These are phyloP conservation scores for Fratercula arctica DNA, from an alignment of 2,797 vertebrate genomes.

Conservation along the genomic window DNA sequence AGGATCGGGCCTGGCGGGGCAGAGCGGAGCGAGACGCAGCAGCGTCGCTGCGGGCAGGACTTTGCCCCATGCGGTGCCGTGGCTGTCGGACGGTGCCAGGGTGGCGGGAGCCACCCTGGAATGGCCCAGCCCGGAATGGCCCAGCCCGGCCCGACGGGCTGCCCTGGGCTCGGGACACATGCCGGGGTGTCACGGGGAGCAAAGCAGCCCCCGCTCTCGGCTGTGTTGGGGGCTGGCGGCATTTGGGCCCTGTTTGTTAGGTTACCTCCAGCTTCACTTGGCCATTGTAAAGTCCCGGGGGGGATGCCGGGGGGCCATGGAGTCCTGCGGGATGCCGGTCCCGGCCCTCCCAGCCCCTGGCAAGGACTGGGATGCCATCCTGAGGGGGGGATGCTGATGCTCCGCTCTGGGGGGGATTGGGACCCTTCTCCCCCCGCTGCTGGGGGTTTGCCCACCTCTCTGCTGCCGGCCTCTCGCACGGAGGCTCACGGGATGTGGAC, in stretches of 20 bases:
- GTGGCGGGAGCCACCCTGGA: not conserved
- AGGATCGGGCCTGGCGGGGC: accelerated
- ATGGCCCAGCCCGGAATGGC: accelerated
- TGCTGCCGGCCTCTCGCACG: not conserved
- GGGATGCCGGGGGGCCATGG: not conserved
- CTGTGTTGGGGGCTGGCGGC: not conserved
- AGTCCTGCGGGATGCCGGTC: not conserved
- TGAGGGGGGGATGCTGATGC: not conserved
- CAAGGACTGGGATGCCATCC: not conserved
- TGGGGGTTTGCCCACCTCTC: not conserved
- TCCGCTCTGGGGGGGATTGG: not conserved
- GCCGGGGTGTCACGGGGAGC: accelerated
- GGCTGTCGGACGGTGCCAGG: not conserved
- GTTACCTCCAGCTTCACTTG: not conserved
- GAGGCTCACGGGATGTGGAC: not conserved
- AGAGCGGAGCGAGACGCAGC: not conserved
- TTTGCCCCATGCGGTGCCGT: not conserved
- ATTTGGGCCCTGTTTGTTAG: not conserved
- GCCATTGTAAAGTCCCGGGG: too few relatives aligned
- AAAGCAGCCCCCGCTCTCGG: not conserved
- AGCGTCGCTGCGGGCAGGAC: not conserved
- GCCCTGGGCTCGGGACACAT: accelerated
- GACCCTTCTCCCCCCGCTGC: not conserved
- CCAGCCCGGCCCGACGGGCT: accelerated
- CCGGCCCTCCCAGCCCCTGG: not conserved